Base-by-base conservation (phyloP, 2,113 vertebrate genomes). In the Casuarius casuarius region DNA sequence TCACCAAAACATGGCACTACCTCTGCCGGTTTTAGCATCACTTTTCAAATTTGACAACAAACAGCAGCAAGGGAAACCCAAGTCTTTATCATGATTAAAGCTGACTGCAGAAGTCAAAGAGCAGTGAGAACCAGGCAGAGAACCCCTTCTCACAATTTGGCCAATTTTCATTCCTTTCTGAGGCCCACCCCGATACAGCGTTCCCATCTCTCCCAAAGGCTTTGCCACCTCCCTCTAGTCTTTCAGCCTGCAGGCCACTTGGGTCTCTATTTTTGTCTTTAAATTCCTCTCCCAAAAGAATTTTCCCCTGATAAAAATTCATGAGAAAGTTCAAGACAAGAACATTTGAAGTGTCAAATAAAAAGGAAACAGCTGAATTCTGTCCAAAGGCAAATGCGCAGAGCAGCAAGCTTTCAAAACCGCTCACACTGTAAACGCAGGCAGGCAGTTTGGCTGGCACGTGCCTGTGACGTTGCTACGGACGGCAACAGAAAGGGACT, bases 271-370 rank as follows among this genome's bases (percentile, higher is more conserved):
- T 91, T 95, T 91, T 88, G 72, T 78, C 84, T 95, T 96, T 94
- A 90, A 81, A 66, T 76, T 84, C 71, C 29, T 90, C 18, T 92
- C 84, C 88, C 90, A 7, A 52, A 92, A 90, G 90, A 79, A 35
- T 77, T 92, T 73, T 42, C 44, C 67, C 56, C 44, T 83, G 87
- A 84, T 93, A 82, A 94, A 95, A 96, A 96, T 87, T 91, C 81
- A 96, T 87, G 79, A 92, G 87, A 87, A 92, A 87, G 79, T 86
- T 90, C 49, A 85, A 92, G 83, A 87, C 54, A 65, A 84, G 91
- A 94, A 76, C 33, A 91, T 63, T 40, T 56, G 79, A 95, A 72
- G 81, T 80, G 72, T 91, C 95, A 87, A 92, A 81, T 12, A 65
- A 48, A 87, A 89, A 42, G 26, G 72, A 51, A 78, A 46, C 38